Evolutionary conservation across 2,113 vertebrate species (phyloP).

Genomic region (Megaptera novaeangliae): DNA sequence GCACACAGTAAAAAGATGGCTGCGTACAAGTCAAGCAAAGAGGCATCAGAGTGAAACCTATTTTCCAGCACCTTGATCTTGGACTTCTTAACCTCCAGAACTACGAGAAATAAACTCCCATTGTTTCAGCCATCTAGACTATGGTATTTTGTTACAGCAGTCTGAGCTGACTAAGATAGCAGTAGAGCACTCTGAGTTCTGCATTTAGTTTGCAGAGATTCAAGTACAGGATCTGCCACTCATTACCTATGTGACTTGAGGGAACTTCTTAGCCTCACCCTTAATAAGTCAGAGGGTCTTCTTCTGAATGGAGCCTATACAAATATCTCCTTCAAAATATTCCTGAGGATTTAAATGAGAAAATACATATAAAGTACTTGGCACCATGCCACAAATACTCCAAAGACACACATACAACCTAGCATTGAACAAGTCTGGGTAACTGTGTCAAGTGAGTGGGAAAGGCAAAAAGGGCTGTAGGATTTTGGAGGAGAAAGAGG

Average conservation of each 20-base stretch:
- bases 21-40: background rate
- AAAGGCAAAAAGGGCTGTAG: background rate
- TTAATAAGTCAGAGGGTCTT: background rate
- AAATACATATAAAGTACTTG: background rate
- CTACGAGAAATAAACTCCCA: background rate
- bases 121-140: background rate
- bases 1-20: background rate
- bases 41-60: background rate
- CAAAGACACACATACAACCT: background rate
- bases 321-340: background rate
- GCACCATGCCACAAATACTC: background rate
- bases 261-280: background rate
- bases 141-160: background rate
- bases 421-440: background rate
- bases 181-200: background rate
- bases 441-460: background rate
- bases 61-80: background rate
- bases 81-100: background rate
- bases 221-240: background rate
- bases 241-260: background rate
- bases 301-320: background rate
- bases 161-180: background rate
- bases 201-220: background rate
- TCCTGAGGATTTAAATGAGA: background rate
- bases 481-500: background rate